Conservation (phyloP, 1,140 invertebrate genomes). For the Homalodisca vitripennis region DNA sequence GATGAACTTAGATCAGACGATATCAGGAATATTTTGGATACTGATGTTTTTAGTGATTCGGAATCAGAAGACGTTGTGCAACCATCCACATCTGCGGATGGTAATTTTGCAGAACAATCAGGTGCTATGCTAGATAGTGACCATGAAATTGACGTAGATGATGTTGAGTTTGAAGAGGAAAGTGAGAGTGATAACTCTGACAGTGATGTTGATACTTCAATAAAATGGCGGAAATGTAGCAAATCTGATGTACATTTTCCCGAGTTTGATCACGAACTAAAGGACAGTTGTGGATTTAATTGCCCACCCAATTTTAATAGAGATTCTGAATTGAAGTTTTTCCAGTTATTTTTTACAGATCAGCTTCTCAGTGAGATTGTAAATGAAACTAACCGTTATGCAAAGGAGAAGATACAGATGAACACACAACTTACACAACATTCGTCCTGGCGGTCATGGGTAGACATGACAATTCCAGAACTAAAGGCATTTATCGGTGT, state of each 20-base stretch:
- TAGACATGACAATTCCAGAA: slow-evolving; percentile 15
- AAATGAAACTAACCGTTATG: slow-evolving; percentile 23
- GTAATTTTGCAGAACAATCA: too few species aligned
- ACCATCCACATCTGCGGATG: too few species aligned
- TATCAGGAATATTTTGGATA: too few species aligned
- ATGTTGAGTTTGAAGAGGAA: too few species aligned
- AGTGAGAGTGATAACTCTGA: too few species aligned
- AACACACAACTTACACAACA: slow-evolving; percentile 5
- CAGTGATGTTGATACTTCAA: too few species aligned
- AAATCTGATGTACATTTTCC: slow-evolving; percentile 12
- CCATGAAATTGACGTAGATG: too few species aligned
- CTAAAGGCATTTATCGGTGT: slow-evolving; percentile 27
- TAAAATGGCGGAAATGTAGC: slow-evolving; percentile 21
- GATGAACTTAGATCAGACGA: too few species aligned
- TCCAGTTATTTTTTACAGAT: slow-evolving; percentile 28
- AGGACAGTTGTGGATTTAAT: slow-evolving; percentile 15
- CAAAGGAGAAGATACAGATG: slow-evolving; percentile 2
- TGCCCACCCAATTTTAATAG: slow-evolving; percentile 10
- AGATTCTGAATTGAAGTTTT: neutral
- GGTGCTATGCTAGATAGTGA: too few species aligned
- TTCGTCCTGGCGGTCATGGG: slow-evolving; percentile 12
- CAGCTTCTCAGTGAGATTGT: slow-evolving; percentile 16
- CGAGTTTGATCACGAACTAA: neutral
- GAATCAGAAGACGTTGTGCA: too few species aligned
- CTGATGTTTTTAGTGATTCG: too few species aligned